Evolutionary conservation across 2,797 vertebrate genomes (phyloP), one percentile per base, ranked within the genome.

Genomic region (Arnoldichthys spilopterus): DNA sequence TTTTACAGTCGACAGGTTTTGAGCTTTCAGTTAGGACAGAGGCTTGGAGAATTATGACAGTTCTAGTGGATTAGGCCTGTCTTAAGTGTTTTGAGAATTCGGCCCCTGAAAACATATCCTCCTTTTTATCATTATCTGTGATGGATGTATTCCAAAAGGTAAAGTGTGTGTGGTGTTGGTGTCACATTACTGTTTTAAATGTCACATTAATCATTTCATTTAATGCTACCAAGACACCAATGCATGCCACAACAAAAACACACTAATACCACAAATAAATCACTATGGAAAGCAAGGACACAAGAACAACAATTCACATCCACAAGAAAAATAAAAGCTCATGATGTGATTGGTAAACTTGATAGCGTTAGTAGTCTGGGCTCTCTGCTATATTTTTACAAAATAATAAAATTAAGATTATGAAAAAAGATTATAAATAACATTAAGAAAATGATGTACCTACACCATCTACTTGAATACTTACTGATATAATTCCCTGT

Each of bases 231-330:
- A 77, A 54, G 37, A 78, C 67, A 69, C 30, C n/a, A 78, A 75
- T 6, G 54, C 82, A 85, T 84, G 83, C 82, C 51, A 82, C 71
- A 58, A 76, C n/a, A 72, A 75, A 30, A 72, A 45, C 56, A 56
- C 58, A 78, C 76, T 28, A 77, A 76, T 49, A 77, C 47, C 34
- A 82, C 53, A 74, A 62, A 66, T 37, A 78, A 79, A 72, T 20
- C 49, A 80, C 72, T 66, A 71, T 28, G 59, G 47, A 76, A 76
- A 67, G 56, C 51, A 68, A 70, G 40, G 51, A 79, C 18, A 79
- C n/a, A 71, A 59, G 12, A 47, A 64, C 63, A 51, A 72, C 49
- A 68, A 75, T 45, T 72, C 15, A 78, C 9, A 70, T 40, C 49
- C 69, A 70, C 61, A 74, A 59, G n/a, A 72, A 40, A 66, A 37